These are phyloP conservation scores for Saccostrea cuccullata DNA, from an alignment of 1,140 invertebrate species.

Conservation along the genomic window DNA sequence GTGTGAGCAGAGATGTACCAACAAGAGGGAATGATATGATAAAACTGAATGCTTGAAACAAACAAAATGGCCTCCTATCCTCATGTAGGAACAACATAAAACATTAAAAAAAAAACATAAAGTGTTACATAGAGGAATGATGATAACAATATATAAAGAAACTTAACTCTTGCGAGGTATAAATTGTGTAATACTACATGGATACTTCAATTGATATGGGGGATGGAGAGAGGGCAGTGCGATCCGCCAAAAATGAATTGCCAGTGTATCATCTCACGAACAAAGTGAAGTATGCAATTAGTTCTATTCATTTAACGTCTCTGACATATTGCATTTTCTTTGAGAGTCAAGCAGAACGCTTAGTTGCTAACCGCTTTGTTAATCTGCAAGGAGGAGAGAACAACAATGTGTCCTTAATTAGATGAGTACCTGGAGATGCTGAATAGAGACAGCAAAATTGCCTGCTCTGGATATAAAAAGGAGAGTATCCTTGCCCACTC, in stretches of 20 bases:
- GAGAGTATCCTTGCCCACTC: conserved; percentile 51
- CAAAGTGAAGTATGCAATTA: conserved; percentile 49
- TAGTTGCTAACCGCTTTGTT: conserved; percentile 47
- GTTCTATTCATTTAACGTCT: conserved; percentile 45
- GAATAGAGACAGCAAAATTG: conserved; percentile 51
- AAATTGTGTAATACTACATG: too few relatives aligned
- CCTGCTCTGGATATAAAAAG: conserved; percentile 44
- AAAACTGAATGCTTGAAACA: too few relatives aligned
- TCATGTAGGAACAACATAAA: too few relatives aligned
- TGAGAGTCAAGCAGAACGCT: not conserved
- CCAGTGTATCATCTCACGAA: conserved; percentile 52
- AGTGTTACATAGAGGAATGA: too few relatives aligned
- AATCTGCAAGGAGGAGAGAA: conserved; percentile 53
- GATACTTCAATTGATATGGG: conserved; percentile 39
- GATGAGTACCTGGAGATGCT: conserved; percentile 54
- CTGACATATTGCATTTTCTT: not conserved
- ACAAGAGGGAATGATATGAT: too few relatives aligned
- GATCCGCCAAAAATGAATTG: conserved; percentile 51
- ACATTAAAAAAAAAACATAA: too few relatives aligned
- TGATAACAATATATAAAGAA: too few relatives aligned
- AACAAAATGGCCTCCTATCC: too few relatives aligned
- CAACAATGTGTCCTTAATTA: conserved; percentile 43
- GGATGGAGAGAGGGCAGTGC: conserved; percentile 47
- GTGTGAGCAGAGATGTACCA: too few relatives aligned
- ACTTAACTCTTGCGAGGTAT: too few relatives aligned